Base-by-base conservation (phyloP, 2,797 vertebrate genomes). In the Taeniopygia guttata region DNA sequence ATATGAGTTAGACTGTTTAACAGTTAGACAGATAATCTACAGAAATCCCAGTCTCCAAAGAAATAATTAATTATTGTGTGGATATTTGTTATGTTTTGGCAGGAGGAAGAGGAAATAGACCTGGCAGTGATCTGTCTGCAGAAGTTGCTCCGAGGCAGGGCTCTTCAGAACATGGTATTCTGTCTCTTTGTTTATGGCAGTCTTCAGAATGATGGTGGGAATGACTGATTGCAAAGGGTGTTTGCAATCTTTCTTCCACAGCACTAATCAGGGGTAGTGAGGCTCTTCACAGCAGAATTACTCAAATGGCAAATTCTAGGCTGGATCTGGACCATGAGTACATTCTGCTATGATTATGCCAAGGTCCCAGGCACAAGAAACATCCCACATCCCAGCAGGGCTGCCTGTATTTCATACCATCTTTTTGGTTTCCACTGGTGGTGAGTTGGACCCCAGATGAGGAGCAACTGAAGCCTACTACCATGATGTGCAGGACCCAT, bases 71-170 rank as follows among this genome's bases (percentile, higher is more conserved):
- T 58, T 46, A 40, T 40, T 76, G 8, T 56, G 36, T 78, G 49
- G 32, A 16, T 92, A 52, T 94, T 78, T 88, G 17, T 93, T 95
- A 40, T 96, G 46, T 93, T 94, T 89, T 11, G 58, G 42, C 89
- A 99, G 99, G 98, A 98, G 46, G 98, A 99, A 18, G 99, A 99
- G 96, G 98, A 99, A 68, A 97, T 27, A 66, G 99, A 99, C 92
- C 97, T 98, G 76, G 99, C 99, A 42, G 97, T 98, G 78, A 98
- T 99, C 94, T 95, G 92, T 87, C 92, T 99, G 91, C 99, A 99
- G 96, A 98, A 98, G 93, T 82, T 99, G 82, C 97, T 99, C 59
- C 98, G 99, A 93, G 99, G 99, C 94, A 98, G 99, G 95, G 98
- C 97, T 17, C 68, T 98, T 84, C 99, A 99, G 95, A 98, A 98